Percentiles rank a stretch among this genome's conserved stretches.
Conservation (phyloP, 2,888 invertebrate genomes). For the Syrista parreyssii region DNA sequence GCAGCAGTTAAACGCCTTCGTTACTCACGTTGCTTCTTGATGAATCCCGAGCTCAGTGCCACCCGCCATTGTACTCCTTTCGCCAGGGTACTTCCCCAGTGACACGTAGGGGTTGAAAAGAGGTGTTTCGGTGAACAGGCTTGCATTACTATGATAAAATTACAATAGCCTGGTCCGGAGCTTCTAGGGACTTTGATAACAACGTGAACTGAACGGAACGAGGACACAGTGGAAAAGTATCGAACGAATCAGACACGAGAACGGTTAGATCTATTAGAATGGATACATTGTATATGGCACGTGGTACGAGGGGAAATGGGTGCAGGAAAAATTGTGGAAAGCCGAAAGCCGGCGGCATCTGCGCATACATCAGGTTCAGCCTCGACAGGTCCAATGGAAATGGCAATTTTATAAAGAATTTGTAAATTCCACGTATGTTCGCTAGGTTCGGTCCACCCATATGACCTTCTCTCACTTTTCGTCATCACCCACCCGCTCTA, state of each 20-base stretch:
- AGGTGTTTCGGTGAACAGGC: constrained; percentile 19
- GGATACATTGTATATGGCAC: neutral
- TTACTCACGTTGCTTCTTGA: constrained; percentile 50
- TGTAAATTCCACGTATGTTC: constrained; percentile 47
- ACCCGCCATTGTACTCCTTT: constrained; percentile 4
- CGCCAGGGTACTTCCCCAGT: neutral
- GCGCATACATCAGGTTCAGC: constrained; percentile 45
- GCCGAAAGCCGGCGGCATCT: constrained; percentile 33
- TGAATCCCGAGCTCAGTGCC: constrained; percentile 35
- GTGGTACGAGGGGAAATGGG: constrained; percentile 14
- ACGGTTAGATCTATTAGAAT: neutral
- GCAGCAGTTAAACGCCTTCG: constrained; percentile 53
- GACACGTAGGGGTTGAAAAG: neutral
- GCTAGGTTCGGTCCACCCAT: constrained; percentile 14
- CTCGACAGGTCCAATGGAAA: constrained; percentile 17
- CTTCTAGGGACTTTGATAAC: neutral
- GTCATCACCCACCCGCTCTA: neutral
- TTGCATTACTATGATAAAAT: constrained; percentile 15
- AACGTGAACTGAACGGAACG: neutral
- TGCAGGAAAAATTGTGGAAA: constrained; percentile 17
- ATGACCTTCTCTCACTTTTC: neutral
- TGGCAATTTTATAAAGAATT: constrained; percentile 49
- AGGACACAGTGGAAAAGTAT: neutral
- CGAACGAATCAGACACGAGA: neutral
- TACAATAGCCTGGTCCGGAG: neutral